Conservation (phyloP, 2,797 vertebrate species). For the Amazona ochrocephala region DNA sequence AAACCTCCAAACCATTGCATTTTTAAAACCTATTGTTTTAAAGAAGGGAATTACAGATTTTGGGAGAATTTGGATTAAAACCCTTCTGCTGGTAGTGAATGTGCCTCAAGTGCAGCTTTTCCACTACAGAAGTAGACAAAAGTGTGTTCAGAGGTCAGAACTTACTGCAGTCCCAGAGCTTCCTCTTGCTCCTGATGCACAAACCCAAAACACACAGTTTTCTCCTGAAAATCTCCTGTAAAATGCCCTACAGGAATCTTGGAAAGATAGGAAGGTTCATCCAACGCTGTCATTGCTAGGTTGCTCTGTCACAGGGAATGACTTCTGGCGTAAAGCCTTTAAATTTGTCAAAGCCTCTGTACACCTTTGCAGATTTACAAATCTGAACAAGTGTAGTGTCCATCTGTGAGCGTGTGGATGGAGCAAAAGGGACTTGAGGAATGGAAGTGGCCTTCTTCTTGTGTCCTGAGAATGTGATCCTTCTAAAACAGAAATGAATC, state of each 20-base stretch:
- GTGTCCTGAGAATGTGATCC: background rate
- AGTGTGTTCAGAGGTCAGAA: background rate
- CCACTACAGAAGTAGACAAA: background rate
- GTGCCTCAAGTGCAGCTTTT: background rate
- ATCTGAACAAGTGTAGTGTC: background rate
- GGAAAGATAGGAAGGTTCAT: background rate
- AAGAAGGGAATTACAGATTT: background rate
- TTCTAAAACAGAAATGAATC: slow-evolving; percentile 12
- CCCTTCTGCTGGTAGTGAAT: background rate
- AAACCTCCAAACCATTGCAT: background rate
- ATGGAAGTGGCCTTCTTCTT: background rate
- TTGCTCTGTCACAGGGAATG: background rate
- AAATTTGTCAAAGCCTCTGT: background rate
- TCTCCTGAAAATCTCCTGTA: background rate
- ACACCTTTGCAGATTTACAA: background rate
- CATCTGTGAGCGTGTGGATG: background rate
- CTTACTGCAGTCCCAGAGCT: background rate
- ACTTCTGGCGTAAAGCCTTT: background rate
- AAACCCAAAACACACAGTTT: background rate
- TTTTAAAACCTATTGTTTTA: background rate
- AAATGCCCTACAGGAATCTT: background rate
- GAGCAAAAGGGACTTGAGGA: background rate
- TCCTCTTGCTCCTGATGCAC: background rate
- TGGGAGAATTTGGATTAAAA: slow-evolving; percentile 6
- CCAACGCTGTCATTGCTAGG: background rate